phyloP scores from a whole-genome alignment of 1,140 invertebrate genomes.

The Mya arenaria region DNA sequence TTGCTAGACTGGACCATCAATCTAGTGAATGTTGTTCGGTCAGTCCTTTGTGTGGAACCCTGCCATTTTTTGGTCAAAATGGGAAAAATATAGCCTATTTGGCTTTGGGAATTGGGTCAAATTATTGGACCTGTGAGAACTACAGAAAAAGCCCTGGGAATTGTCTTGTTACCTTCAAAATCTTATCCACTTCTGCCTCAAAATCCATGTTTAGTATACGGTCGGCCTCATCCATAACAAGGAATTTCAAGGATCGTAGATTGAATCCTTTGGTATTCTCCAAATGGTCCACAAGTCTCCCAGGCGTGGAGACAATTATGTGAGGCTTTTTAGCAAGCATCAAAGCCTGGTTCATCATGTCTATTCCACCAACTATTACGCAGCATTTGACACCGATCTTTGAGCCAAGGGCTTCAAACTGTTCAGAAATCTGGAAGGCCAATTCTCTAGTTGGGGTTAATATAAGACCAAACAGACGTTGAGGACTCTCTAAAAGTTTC shows the following conservation, averaged over 20 bases:
- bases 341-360: conserved; percentile 96
- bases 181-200: conserved; percentile 93
- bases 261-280: conserved; percentile 95
- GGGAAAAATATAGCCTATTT: too few relatives aligned
- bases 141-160: too few relatives aligned
- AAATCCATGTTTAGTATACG: conserved; percentile 99
- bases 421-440: conserved; percentile 97
- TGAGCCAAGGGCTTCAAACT: conserved; percentile 89
- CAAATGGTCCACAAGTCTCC: conserved; percentile 95
- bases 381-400: conserved; percentile 97
- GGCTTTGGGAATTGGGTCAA: too few relatives aligned
- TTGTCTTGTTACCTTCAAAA: conserved; percentile 93
- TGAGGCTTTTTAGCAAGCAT: conserved; percentile 97
- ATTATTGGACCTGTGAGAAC: too few relatives aligned
- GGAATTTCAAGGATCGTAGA: conserved; percentile 88
- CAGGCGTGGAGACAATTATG: conserved; percentile 97
- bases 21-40: too few relatives aligned
- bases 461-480: conserved; percentile 96
- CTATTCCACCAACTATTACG: conserved; percentile 98
- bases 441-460: conserved; percentile 98
- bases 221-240: conserved; percentile 86
- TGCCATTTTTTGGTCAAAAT: too few relatives aligned
- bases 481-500: conserved; percentile 93
- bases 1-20: too few relatives aligned
- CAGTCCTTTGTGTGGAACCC: too few relatives aligned